These are phyloP conservation scores for Parazoanthus swiftii DNA, from an alignment of 92 coral and sea anemone genomes.

Conservation along the genomic window DNA sequence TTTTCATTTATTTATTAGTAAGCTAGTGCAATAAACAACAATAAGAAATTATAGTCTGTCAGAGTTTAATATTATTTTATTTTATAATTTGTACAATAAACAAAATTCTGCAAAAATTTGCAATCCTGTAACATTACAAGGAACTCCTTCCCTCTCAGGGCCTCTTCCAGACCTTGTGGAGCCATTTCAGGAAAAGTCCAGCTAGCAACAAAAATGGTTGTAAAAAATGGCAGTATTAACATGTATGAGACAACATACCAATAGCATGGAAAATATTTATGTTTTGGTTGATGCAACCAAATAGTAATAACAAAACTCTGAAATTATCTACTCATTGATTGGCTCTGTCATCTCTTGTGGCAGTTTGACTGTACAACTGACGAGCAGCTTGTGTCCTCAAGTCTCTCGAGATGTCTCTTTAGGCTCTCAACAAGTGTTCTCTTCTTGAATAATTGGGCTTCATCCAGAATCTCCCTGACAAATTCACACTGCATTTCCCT, in stretches of 20 bases:
- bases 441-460: slow-evolving; percentile 88
- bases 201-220: too few relatives aligned
- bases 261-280: slow-evolving; percentile 4
- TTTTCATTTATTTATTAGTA: too few relatives aligned
- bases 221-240: neutral
- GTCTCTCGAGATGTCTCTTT: slow-evolving; percentile 48
- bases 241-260: neutral
- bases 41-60: too few relatives aligned
- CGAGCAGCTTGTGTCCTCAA: slow-evolving; percentile 28
- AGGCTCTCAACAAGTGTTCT: slow-evolving; percentile 75
- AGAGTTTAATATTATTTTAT: too few relatives aligned
- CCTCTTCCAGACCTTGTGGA: too few relatives aligned
- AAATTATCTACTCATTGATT: neutral
- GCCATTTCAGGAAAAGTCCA: too few relatives aligned
- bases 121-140: too few relatives aligned
- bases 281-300: slow-evolving; percentile 39
- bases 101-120: too few relatives aligned
- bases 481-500: slow-evolving; percentile 65
- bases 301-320: neutral
- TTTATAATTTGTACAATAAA: too few relatives aligned
- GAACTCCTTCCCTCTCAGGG: too few relatives aligned
- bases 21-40: too few relatives aligned
- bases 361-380: neutral
- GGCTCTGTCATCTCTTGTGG: slow-evolving; percentile 38
- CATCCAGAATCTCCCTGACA: slow-evolving; percentile 84